Evolutionary conservation across 2,113 vertebrate species (phyloP), one percentile per base, ranked within the genome.

Genomic region (Procapra przewalskii): DNA sequence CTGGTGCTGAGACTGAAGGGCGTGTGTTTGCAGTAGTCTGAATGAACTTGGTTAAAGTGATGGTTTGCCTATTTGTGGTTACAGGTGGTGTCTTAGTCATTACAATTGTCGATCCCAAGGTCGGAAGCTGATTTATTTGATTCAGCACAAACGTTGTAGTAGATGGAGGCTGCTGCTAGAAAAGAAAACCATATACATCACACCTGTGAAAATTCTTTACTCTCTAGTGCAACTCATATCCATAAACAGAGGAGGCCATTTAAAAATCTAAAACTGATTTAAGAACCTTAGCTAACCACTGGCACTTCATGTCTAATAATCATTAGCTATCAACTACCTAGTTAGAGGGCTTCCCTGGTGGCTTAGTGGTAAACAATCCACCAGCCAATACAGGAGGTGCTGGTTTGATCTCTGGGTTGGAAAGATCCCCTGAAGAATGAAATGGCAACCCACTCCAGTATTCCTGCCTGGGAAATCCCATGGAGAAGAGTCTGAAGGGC

Each of bases 81-180:
- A 99, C 99, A 9, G 98, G 99, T 4, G 99, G 99, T 3, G 99
- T 99, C 98, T 99, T 99, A 97, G 99, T 99, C 98, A 99, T 99
- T 86, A 99, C 99, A 87, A 99, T 99, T 29, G 99, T 99, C 82
- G 99, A 99, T 96, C 99, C 99, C 84, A 99, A 98, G 7, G 99
- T 99, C 10, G 99, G 99, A 98, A 99, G 99, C 98, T 99, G 99
- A 99, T 99, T 99, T 97, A 99, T 99, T 98, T 99, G 99, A 99
- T 99, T 99, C 98, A 99, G 99, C 98, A 99, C 99, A 98, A 99
- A 99, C 1, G 99, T 99, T 95, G 99, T 99, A 97, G 99, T 99
- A 91, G 99, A 99, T 93, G 99, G 99, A 98, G 99, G 99, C 98
- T 99, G 99, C 99, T 99, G 97, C 82, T 45, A 57, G 52, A 98